Base-by-base conservation (phyloP, 2,113 vertebrate genomes). In the Actenoides hombroni region DNA sequence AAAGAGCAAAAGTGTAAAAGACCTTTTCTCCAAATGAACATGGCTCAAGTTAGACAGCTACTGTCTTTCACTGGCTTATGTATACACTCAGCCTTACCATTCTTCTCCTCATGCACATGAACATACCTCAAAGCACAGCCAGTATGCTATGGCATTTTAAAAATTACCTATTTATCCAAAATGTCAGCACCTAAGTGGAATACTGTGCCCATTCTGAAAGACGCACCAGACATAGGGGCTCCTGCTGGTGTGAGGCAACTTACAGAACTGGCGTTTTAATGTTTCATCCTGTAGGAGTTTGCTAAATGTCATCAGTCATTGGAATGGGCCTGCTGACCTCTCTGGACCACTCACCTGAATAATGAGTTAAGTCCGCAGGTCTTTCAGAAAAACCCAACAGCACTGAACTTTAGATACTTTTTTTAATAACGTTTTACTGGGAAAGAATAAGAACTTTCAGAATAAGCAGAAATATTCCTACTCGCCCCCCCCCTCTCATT, bases 91-190 rank as follows among this genome's bases (percentile, higher is more conserved):
- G 84, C 33, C 60, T 71, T 80, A 18, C 48, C 56, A 69, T 88
- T 92, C 57, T 84, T 84, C 40, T 81, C 54, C 59, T 94, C 26
- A 21, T 85, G 91, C 94, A 94, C 75, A 81, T 67, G 49, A 91
- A 80, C 90, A 68, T 73, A 79, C 67, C 59, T 76, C 78, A 80
- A 76, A 95, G 59, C 67, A 82, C 28, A 57, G 20, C 25, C 63
- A 53, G 29, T 40, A 37, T 57, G 54, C 48, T 18, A 67, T 40
- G 39, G 60, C 48, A 81, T 94, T 95, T 78, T 3, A 86, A 90
- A 74, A 78, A 78, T 11, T 60, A 37, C 11, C 26, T 68, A 46
- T 95, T 93, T 92, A 92, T 84, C 73, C 37, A 83, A 92, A 96
- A 94, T 88, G 56, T 86, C 88, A 83, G 25, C 29, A 53, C 19